phyloP scores from a whole-genome alignment of 2,113 vertebrate species.

The Rhea pennata region DNA sequence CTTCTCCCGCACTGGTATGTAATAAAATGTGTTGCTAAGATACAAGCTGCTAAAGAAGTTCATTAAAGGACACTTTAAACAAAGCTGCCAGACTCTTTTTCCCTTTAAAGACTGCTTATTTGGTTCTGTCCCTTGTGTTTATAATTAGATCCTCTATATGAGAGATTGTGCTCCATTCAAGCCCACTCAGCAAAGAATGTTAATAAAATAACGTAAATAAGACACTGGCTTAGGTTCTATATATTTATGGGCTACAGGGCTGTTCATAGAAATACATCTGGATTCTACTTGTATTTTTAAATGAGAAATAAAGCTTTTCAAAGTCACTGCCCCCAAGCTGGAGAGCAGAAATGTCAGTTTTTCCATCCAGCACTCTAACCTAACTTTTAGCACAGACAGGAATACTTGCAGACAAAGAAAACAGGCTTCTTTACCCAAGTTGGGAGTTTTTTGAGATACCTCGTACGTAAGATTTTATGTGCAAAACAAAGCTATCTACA shows the following conservation, averaged over 20 bases:
- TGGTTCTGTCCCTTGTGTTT: constrained; percentile 73
- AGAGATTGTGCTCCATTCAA: constrained; percentile 54
- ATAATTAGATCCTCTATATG: constrained; percentile 76
- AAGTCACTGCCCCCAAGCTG: not conserved
- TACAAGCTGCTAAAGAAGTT: constrained; percentile 84
- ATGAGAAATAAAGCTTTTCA: constrained; percentile 26
- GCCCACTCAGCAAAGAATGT: constrained; percentile 67
- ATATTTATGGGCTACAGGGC: not conserved
- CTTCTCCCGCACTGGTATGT: constrained; percentile 70
- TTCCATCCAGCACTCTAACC: not conserved
- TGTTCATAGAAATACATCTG: not conserved
- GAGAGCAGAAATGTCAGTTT: not conserved
- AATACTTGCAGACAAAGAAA: constrained; percentile 2
- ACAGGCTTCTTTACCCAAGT: not conserved
- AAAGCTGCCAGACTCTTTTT: constrained; percentile 75
- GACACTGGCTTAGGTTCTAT: not conserved
- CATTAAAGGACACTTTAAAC: constrained; percentile 85
- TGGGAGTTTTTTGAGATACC: not conserved
- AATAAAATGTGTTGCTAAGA: constrained; percentile 89
- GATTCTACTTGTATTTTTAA: not conserved
- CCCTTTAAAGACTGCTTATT: constrained; percentile 72
- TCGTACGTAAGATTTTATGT: not conserved
- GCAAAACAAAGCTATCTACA: not conserved
- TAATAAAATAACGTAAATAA: constrained; percentile 64
- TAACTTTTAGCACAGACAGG: constrained; percentile 30